These are phyloP conservation scores for Drymonia ruficornis DNA, from an alignment of 2,888 invertebrate species.

Conservation along the genomic window DNA sequence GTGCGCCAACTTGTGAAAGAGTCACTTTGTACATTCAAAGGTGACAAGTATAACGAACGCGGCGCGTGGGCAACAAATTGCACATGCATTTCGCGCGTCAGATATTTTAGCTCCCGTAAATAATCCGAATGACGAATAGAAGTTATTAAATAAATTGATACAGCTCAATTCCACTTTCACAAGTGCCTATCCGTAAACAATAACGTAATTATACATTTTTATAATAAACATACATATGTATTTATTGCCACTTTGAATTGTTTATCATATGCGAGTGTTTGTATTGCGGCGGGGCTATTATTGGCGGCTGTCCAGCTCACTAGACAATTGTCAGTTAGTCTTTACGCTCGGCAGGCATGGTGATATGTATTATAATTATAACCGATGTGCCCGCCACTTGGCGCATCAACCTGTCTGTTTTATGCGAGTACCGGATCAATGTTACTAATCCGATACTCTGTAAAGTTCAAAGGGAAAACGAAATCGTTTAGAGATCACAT, in stretches of 20 bases:
- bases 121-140: not conserved
- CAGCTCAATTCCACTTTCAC: too few species aligned
- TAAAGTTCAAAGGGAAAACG: not conserved
- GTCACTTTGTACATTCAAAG: not conserved
- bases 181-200: too few species aligned
- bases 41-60: not conserved
- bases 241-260: not conserved
- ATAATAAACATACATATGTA: not conserved
- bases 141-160: not conserved
- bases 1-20: not conserved
- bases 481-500: too few species aligned
- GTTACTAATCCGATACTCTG: not conserved
- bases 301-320: conserved; percentile 49
- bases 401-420: conserved; percentile 20
- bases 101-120: not conserved
- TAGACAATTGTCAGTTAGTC: conserved; percentile 46
- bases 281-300: conserved; percentile 49
- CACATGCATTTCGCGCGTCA: not conserved
- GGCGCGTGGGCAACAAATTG: conserved; percentile 1
- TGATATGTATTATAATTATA: conserved; percentile 52
- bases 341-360: conserved; percentile 40
- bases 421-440: not conserved
- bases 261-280: conserved; percentile 28
- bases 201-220: not conserved
- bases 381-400: conserved; percentile 30